Conservation (phyloP, 2,113 vertebrate genomes). For the Myrmophylax atrothorax region DNA sequence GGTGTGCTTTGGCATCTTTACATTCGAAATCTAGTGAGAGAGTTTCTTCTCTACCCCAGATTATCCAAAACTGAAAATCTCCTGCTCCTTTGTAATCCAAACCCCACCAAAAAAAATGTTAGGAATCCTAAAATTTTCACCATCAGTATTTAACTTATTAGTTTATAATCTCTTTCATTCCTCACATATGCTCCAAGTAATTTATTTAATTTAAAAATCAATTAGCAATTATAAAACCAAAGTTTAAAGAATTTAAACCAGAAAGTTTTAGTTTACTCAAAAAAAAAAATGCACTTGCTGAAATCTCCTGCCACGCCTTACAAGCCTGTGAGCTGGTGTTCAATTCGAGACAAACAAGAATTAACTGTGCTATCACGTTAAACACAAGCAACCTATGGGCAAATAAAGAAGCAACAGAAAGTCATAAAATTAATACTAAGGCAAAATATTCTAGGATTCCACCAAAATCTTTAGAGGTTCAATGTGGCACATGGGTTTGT, state of each 20-base stretch:
- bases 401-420: constrained; percentile 3
- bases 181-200: background rate
- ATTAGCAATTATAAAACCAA: background rate
- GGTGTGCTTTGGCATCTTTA: background rate
- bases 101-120: background rate
- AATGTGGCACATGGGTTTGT: constrained; percentile 66
- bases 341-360: constrained; percentile 16
- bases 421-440: constrained; percentile 38
- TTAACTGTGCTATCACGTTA: constrained; percentile 4
- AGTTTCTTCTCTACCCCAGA: background rate
- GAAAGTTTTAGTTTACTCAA: background rate
- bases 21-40: background rate
- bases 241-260: background rate
- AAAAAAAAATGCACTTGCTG: background rate
- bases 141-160: constrained; percentile 42
- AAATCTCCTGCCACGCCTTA: background rate
- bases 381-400: background rate
- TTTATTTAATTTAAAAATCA: constrained; percentile 13
- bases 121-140: constrained; percentile 64
- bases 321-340: background rate
- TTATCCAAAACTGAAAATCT: constrained; percentile 33
- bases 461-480: constrained; percentile 54
- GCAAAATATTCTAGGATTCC: constrained; percentile 68
- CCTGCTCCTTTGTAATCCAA: background rate
- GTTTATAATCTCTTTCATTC: background rate